These are phyloP conservation scores for Melieria crassipennis DNA, from an alignment of 2,888 invertebrate genomes.

Conservation along the genomic window DNA sequence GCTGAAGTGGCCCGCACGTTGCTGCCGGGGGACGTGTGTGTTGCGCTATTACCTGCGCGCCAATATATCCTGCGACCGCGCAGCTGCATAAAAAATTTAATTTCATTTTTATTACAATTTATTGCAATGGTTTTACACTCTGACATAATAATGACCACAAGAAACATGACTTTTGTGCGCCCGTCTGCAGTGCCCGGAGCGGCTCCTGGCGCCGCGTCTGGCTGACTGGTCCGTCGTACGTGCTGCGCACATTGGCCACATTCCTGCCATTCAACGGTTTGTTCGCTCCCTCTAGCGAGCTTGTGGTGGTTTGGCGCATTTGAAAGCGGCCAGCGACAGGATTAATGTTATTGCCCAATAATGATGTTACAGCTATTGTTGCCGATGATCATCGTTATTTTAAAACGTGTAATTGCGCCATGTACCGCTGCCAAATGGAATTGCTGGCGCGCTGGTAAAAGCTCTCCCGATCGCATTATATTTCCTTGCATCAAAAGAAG, in stretches of 20 bases:
- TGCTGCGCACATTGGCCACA: background rate
- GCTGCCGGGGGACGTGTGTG: background rate
- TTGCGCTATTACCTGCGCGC: background rate
- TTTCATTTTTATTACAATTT: slow-evolving; percentile 56
- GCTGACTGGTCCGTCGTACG: slow-evolving; percentile 1
- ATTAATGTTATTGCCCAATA: slow-evolving; percentile 52
- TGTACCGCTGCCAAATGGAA: too few species aligned
- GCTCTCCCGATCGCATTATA: too few species aligned
- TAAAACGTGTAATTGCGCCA: slow-evolving; percentile 47
- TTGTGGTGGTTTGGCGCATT: background rate
- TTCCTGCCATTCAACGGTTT: background rate
- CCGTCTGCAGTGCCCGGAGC: background rate
- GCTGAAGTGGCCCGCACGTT: slow-evolving; percentile 2
- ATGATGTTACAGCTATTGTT: slow-evolving; percentile 48
- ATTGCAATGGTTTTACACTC: slow-evolving; percentile 39
- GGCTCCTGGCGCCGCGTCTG: slow-evolving; percentile 4
- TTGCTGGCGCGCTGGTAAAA: too few species aligned
- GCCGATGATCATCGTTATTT: slow-evolving; percentile 49
- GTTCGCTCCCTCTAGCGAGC: background rate
- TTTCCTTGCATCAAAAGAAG: too few species aligned
- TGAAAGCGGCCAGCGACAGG: slow-evolving; percentile 26
- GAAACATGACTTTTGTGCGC: slow-evolving; percentile 33
- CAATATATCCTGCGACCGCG: background rate
- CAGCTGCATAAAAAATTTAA: slow-evolving; percentile 47
- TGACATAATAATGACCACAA: slow-evolving; percentile 39